These are phyloP conservation scores for Anguilla megastoma DNA, from an alignment of 2,797 vertebrate genomes.

Conservation along the genomic window DNA sequence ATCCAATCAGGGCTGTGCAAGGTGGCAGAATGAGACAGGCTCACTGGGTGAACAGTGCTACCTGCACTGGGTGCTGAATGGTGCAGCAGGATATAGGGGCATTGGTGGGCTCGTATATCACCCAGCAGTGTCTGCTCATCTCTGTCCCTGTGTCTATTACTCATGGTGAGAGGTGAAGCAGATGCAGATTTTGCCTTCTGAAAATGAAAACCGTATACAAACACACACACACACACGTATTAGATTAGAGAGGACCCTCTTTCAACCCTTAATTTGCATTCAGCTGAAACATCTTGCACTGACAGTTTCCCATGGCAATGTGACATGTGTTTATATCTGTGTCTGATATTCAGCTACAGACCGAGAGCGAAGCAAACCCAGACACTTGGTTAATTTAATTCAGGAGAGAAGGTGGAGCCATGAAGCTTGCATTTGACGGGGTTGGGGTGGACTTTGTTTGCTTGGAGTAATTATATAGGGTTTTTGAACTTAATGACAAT, in stretches of 20 bases:
- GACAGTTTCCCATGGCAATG: not conserved
- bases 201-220: not conserved
- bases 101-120: not conserved
- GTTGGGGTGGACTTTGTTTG: not conserved
- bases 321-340: not conserved
- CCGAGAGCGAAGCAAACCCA: not conserved
- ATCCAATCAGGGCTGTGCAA: not conserved
- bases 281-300: not conserved
- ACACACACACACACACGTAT: conserved; percentile 18
- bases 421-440: not conserved
- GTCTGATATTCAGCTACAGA: not conserved
- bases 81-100: not conserved
- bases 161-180: not conserved
- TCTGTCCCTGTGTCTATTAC: not conserved
- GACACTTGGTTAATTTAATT: conserved; percentile 10
- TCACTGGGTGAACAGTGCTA: not conserved
- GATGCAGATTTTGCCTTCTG: not conserved
- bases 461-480: not conserved
- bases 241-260: not conserved
- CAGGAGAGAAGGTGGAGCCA: not conserved
- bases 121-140: not conserved
- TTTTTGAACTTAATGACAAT: not conserved
- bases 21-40: not conserved
- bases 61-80: not conserved
- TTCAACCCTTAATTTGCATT: not conserved